Conservation (phyloP, 2,888 invertebrate genomes). For the Ophion obscuratus region DNA sequence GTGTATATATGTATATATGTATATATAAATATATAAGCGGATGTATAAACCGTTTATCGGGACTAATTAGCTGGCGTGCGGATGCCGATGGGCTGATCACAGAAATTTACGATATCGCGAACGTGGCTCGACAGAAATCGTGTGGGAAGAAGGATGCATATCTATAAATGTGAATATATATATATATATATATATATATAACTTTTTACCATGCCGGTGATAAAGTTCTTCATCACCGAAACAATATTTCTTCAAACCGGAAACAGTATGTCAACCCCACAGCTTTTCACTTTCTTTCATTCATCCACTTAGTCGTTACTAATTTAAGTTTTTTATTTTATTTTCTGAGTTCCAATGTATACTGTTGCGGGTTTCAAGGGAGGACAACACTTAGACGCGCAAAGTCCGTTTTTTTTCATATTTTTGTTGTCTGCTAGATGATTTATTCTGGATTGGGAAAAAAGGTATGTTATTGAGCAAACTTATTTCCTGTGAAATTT, state of each 20-base stretch:
- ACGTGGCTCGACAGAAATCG: conserved; percentile 42
- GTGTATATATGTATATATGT: background rate
- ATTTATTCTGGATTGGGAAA: too few species aligned
- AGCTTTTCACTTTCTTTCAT: background rate
- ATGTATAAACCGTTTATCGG: conserved; percentile 58
- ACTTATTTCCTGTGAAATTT: too few species aligned
- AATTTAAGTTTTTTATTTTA: too few species aligned
- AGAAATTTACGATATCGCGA: conserved; percentile 71
- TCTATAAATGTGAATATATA: background rate
- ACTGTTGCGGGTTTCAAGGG: too few species aligned
- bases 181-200: background rate
- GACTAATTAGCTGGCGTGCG: conserved; percentile 65
- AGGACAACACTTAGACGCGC: too few species aligned
- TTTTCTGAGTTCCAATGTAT: too few species aligned
- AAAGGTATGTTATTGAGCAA: too few species aligned
- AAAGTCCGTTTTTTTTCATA: too few species aligned
- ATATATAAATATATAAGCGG: background rate
- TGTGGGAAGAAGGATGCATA: conserved; percentile 17
- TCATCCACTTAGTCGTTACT: background rate
- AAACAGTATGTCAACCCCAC: background rate
- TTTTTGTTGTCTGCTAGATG: too few species aligned
- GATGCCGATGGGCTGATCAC: conserved; percentile 69
- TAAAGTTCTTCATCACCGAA: background rate
- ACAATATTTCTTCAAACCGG: background rate
- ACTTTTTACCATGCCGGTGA: background rate